Percentiles rank a stretch among this genome's conserved stretches.
These are phyloP conservation scores for Sialis fuliginosa DNA, from an alignment of 2,888 invertebrate genomes.

Conservation along the genomic window DNA sequence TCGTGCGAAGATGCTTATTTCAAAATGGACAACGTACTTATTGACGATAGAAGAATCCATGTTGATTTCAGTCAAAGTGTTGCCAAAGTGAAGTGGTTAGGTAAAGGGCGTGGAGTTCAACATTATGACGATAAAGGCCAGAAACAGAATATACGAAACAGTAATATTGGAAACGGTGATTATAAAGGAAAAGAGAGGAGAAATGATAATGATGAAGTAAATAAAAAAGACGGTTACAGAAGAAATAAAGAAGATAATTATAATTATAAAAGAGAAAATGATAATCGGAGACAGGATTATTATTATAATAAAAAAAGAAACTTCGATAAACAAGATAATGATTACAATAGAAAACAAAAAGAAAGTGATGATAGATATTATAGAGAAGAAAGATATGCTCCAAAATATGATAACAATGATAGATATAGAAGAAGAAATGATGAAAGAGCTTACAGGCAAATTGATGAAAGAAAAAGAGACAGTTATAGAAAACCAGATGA, in stretches of 20 bases:
- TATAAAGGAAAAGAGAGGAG: slow-evolving; percentile 5
- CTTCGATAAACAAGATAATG: too few species aligned
- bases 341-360: slow-evolving; percentile 3
- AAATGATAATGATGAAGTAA: slow-evolving; percentile 12
- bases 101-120: slow-evolving; percentile 67
- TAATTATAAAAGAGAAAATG: slow-evolving; percentile 4
- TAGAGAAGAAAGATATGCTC: slow-evolving; percentile 6
- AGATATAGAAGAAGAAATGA: slow-evolving; percentile 6
- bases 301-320: too few species aligned
- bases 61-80: slow-evolving; percentile 99
- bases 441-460: slow-evolving; percentile 8
- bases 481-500: slow-evolving; percentile 6
- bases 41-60: slow-evolving; percentile 96
- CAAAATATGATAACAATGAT: slow-evolving; percentile 6
- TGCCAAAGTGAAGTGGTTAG: slow-evolving; percentile 79
- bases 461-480: slow-evolving; percentile 9
- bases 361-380: slow-evolving; percentile 5
- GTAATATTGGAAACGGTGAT: slow-evolving; percentile 2
- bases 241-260: slow-evolving; percentile 7
- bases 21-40: slow-evolving; percentile 99
- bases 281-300: too few species aligned
- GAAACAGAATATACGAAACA: slow-evolving; percentile 11
- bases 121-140: slow-evolving; percentile 28
- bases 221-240: slow-evolving; percentile 11
- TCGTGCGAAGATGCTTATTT: slow-evolving; percentile 96